Evolutionary conservation across 2,888 invertebrate genomes (phyloP), one percentile per base, ranked within the genome.

Genomic region (Anticlea derivata): DNA sequence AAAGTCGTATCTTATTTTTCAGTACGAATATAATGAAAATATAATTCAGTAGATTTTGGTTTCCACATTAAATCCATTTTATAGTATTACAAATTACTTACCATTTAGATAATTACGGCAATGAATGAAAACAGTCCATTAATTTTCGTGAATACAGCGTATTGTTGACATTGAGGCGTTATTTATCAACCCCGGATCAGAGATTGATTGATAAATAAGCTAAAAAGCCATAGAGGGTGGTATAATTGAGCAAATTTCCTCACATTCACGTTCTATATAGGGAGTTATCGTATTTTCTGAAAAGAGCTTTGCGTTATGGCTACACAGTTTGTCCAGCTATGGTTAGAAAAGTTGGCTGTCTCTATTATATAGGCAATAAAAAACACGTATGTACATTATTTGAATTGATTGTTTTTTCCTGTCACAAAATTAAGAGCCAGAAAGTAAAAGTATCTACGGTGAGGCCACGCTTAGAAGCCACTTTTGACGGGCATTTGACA

Each of bases 211-310:
- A 84, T 88, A 88, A 87, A 82, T 79, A 82, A 81, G 80, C 82
- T 82, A 86, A 88, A 89, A 87, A 86, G 86, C 80, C 63, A 63
- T 70, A 70, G 66, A 66, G 71, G 80, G 81, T 78, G 78, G 80
- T 79, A 86, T 87, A 89, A 89, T 89, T 89, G 86, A 82, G 86
- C 80, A 75, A 84, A 82, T 87, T 88, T 86, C 87, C 83, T 76
- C 79, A 73, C 80, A 70, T 78, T 73, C 78, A 73, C 79, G 71
- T 78, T 73, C 68, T 70, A 68, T 67, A 60, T 59, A 75, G 75
- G 73, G 64, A 77, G 75, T 78, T 82, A 80, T 78, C 78, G 78
- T 66, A 61, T 65, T 65, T 71, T 68, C 67, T 68, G 61, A 73
- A 65, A 67, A 69, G 56, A 27, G 65, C 48, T 67, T 84, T n/a